phyloP scores from a whole-genome alignment of 1,140 invertebrate species.

The Drosophila burlai region DNA sequence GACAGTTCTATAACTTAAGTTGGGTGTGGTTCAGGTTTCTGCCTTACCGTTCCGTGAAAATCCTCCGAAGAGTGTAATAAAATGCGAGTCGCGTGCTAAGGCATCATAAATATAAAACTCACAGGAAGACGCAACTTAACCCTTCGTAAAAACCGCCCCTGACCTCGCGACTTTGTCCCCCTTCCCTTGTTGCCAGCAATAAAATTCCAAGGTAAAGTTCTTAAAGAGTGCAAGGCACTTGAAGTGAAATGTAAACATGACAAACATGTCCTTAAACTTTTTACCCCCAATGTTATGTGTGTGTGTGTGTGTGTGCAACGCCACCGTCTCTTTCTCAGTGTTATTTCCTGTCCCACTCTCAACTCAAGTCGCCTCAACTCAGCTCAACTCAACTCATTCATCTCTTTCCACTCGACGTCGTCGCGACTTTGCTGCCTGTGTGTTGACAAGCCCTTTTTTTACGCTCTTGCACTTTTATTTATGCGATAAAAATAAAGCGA shows the following conservation, averaged over 20 bases:
- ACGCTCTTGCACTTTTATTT: constrained; percentile 70
- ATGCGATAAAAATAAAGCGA: constrained; percentile 82
- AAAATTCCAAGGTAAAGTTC: constrained; percentile 49
- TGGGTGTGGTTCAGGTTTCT: constrained; percentile 37
- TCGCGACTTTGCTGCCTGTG: constrained; percentile 19
- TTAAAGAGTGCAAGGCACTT: constrained; percentile 52
- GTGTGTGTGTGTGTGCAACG: constrained; percentile 2
- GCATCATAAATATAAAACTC: constrained; percentile 72
- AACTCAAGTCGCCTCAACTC: constrained; percentile 11
- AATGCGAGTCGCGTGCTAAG: constrained; percentile 69
- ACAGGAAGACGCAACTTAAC: constrained; percentile 51
- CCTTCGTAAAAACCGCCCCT: constrained; percentile 41
- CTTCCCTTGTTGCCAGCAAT: neutral
- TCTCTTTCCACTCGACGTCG: constrained; percentile 21
- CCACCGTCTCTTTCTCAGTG: constrained; percentile 13
- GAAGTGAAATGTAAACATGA: constrained; percentile 61
- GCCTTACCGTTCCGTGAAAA: constrained; percentile 14
- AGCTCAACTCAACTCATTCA: constrained; percentile 26
- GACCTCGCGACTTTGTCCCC: constrained; percentile 24
- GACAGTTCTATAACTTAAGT: constrained; percentile 26
- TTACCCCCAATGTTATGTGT: constrained; percentile 4
- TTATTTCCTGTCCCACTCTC: constrained; percentile 18
- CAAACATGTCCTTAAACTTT: constrained; percentile 75
- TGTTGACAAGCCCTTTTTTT: constrained; percentile 77
- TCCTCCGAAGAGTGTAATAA: constrained; percentile 54